Base-by-base conservation (phyloP, 2,888 invertebrate genomes). In the Cosmorhoe ocellata region DNA sequence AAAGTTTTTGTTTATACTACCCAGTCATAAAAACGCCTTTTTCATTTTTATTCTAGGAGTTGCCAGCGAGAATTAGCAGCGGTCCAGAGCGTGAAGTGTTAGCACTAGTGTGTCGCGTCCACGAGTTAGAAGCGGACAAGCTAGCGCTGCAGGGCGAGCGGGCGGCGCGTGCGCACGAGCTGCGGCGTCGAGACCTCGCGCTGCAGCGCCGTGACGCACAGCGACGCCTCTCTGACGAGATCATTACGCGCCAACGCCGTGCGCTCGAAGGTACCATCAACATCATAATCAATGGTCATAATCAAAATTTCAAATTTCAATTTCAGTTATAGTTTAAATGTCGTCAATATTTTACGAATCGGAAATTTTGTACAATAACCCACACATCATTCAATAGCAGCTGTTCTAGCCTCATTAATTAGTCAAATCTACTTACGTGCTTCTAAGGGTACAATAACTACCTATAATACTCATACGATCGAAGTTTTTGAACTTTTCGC, bases 71-170 rank as follows among this genome's bases (percentile, higher is more conserved):
- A 45, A 93, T 97, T 44, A 95, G 94, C 71, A 96, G 95, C 55
- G 95, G 96, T 43, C 97, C 98, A 60, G 98, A 99, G 84, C 92
- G 96, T 32, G 98, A 99, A 76, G 93, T 98, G 47, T 82, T 97
- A 51, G 94, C 95, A 13, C 89, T 99, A 39, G 94, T 99, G 77
- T 96, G 97, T 70, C 93, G 96, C 61, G 97, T 98, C 30, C 98
- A 98, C 76, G 97, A 98, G 82, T 90, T 98, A 47, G 98, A 98
- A 84, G 97, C 98, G 0, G 97, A 98, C 79, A 98, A 97, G 86
- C 93, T 96, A 84, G 97, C 98, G 65, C 90, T 98, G 67, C 97
- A 97, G 82, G 96, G 97, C 1, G 96, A 96, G 73, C 91, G 96
- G 27, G 91, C 98, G 48, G 94, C 97, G 37, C 92, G 96, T 14